Evolutionary conservation across 2,113 vertebrate genomes (phyloP), one percentile per base, ranked within the genome.

Genomic region (Pangasianodon hypophthalmus): DNA sequence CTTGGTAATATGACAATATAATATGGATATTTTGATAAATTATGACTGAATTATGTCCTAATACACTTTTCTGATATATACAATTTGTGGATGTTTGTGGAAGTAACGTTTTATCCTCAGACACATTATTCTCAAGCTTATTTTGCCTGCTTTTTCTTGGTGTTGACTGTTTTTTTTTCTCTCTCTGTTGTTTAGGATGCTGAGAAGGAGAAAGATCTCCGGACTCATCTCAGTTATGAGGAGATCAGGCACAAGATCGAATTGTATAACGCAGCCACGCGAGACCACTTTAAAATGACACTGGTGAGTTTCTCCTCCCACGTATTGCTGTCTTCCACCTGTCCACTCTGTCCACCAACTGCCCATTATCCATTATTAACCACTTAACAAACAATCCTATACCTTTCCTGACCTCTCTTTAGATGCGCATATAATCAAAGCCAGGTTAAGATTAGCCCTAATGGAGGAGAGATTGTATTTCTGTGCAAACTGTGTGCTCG

Each of bases 271-370:
- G 91, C 93, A 77, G 94, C 96, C 82, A 98, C 98, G 91, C 97
- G 94, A 87, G 98, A 99, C 95, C 97, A 97, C 94, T 94, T 99
- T 67, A 99, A 98, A 94, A 99, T 99, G 98, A 99, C 97, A 56
- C 94, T 98, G 95, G 98, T 99, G 95, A 97, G 97, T 56, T n/a
- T 41, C 44, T 41, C 9, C 81, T 69, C 10, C 11, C 32, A 26
- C 18, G 6, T 54, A 26, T 54, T 83, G 11, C 48, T 24, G 29
- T 41, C 50, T 84, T 73, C 16, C 58, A 60, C 58, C 44, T 44
- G 75, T 73, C 64, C n/a, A 69, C 64, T 62, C 21, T 29, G 71
- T 46, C 41, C 41, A 77, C 41, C 73, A 77, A 10, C 73, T 8
- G 58, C 54, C 4, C n/a, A 44, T 41, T n/a, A 26, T 14, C 21